Conservation (phyloP, 2,888 invertebrate genomes). For the Hypsopygia costalis region DNA sequence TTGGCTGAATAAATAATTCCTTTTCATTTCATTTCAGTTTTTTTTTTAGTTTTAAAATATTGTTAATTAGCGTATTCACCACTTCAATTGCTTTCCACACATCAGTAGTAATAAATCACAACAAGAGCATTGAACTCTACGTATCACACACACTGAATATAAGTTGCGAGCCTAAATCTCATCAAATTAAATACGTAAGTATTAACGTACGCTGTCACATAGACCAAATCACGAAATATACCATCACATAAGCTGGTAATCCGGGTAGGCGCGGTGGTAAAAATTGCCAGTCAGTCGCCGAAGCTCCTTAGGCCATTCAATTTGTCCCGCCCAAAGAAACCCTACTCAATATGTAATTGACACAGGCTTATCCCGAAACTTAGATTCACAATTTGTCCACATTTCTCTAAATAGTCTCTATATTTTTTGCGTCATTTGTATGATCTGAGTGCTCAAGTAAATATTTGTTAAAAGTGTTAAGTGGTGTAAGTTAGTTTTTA, state of each 20-base stretch:
- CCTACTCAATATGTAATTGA: slow-evolving; percentile 76
- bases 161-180: not conserved
- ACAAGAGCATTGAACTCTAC: too few relatives aligned
- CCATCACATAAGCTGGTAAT: slow-evolving; percentile 42
- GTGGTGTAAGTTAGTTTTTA: too few relatives aligned
- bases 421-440: not conserved
- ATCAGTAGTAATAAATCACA: too few relatives aligned
- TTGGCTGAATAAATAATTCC: too few relatives aligned
- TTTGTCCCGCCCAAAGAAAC: slow-evolving; percentile 62
- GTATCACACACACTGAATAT: not conserved
- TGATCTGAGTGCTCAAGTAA: too few relatives aligned
- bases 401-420: not conserved
- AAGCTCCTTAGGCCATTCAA: slow-evolving; percentile 62
- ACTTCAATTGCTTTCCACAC: too few relatives aligned
- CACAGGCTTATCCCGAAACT: slow-evolving; percentile 70
- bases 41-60: too few relatives aligned
- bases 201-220: not conserved
- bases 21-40: too few relatives aligned
- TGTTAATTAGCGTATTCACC: too few relatives aligned
- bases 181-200: not conserved
- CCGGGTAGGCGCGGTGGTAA: slow-evolving; percentile 52
- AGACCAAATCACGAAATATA: not conserved
- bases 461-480: too few relatives aligned
- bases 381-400: slow-evolving; percentile 67
- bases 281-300: slow-evolving; percentile 60